Evolutionary conservation across 92 coral and sea anemone genomes (phyloP).

Genomic region (Zoanthus sansibaricus): DNA sequence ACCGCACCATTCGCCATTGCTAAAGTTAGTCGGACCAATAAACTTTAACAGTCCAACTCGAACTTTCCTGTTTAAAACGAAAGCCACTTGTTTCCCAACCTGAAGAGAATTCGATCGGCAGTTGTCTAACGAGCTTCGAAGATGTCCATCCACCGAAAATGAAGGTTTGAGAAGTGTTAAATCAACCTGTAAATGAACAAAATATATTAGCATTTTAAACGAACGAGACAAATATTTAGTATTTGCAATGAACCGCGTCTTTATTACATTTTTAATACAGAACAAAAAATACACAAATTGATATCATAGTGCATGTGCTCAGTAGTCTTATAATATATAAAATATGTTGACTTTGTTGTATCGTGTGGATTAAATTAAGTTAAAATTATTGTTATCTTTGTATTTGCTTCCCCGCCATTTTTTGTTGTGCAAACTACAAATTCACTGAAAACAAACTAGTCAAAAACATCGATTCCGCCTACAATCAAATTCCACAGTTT

Average conservation of each 20-base stretch:
- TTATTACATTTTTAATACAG: neutral
- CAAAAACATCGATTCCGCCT: neutral
- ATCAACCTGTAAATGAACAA: conserved; percentile 33
- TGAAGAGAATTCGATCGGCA: conserved; percentile 42
- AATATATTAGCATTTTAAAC: neutral
- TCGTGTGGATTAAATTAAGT: neutral
- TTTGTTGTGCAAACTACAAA: neutral
- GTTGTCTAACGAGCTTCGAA: neutral
- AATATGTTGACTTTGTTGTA: neutral
- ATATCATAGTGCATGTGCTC: neutral
- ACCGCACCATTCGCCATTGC: conserved; percentile 96
- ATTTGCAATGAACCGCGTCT: neutral
- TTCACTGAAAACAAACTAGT: neutral
- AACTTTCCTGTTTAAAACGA: conserved; percentile 81
- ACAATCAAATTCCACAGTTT: conserved; percentile 12
- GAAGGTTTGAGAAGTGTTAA: neutral
- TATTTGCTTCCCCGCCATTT: neutral
- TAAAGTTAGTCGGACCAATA: conserved; percentile 88
- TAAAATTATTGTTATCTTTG: neutral
- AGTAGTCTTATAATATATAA: neutral
- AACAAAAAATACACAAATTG: neutral
- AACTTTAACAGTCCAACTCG: conserved; percentile 82
- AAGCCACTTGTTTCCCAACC: conserved; percentile 85
- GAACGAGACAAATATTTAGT: neutral
- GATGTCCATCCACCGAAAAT: neutral